Evolutionary conservation across 2,797 vertebrate genomes (phyloP), one percentile per base, ranked within the genome.

Genomic region (Aplochiton taeniatus): DNA sequence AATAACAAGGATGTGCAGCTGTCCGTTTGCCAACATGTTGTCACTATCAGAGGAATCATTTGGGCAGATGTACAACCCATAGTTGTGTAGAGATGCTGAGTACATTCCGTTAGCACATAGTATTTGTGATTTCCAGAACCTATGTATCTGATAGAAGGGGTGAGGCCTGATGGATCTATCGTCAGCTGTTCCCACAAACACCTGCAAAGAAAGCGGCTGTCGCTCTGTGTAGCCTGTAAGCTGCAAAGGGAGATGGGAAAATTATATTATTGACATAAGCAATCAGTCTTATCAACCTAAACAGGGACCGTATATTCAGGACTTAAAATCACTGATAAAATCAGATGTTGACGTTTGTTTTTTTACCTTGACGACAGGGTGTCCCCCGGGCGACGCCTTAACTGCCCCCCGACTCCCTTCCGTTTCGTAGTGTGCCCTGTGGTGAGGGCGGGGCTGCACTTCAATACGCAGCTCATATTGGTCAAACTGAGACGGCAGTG

Each of bases 71-170:
- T 31, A 31, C 6, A 31, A 31, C 6, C 31, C 31, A 31, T 31
- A 31, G 31, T 31, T 31, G 31, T 31, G 6, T 31, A 31, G 31
- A 31, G 6, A 31, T 31, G 31, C 6, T 31, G 31, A 31, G 31
- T 31, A 31, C 6, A 31, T 31, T 31, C 31, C n/a, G 6, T 31
- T 31, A 3, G 31, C 31, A 31, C 31, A 31, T 31, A 3, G 31
- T 31, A 31, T 31, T 31, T 31, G 31, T 31, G 31, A 31, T 12
- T 14, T 0, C 53, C 4, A 11, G 71, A 83, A 93, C 92, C 92
- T 93, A 85, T 97, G 96, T 73, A 97, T 95, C 81, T 97, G 96
- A 82, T 97, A 97, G 86, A 97, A 97, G 4, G 96, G 95, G 54
- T 97, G 96, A 0, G 95, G 95, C 67, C 95, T 84, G 73, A 97